phyloP scores from a whole-genome alignment of 2,113 vertebrate species.

The Otocyon megalotis region DNA sequence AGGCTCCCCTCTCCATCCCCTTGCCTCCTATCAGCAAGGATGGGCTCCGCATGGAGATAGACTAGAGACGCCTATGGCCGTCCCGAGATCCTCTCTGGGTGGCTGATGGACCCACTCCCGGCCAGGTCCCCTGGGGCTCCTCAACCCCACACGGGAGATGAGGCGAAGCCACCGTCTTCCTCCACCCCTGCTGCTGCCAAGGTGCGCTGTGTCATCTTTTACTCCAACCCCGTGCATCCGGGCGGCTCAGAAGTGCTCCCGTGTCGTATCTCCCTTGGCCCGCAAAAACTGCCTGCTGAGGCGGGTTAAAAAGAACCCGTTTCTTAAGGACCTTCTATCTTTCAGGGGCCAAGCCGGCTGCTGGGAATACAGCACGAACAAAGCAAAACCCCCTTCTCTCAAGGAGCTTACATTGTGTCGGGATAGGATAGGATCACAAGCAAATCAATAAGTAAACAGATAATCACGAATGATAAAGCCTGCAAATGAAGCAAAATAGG shows the following conservation, averaged over 20 bases:
- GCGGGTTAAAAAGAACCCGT: neutral
- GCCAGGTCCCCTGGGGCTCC: neutral
- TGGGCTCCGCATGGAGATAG: neutral
- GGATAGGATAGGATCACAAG: neutral
- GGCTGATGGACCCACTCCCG: neutral
- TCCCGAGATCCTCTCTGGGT: neutral
- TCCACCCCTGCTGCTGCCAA: neutral
- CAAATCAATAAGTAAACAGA: neutral
- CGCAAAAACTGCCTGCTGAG: neutral
- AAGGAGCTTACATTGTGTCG: neutral
- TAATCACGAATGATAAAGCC: neutral
- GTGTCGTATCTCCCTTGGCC: neutral
- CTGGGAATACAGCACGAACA: neutral
- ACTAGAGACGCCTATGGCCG: neutral
- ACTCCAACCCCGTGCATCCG: fast-evolving
- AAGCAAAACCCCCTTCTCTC: neutral
- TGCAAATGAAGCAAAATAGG: neutral
- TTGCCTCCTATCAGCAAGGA: neutral
- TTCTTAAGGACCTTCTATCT: neutral
- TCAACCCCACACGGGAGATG: neutral
- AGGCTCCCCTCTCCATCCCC: too few species aligned
- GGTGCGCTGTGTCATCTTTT: neutral
- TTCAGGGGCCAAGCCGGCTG: neutral
- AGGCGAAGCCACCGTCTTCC: fast-evolving
- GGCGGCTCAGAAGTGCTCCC: neutral